These are phyloP conservation scores for Andrena hattorfiana DNA, from an alignment of 2,888 invertebrate genomes.

Conservation along the genomic window DNA sequence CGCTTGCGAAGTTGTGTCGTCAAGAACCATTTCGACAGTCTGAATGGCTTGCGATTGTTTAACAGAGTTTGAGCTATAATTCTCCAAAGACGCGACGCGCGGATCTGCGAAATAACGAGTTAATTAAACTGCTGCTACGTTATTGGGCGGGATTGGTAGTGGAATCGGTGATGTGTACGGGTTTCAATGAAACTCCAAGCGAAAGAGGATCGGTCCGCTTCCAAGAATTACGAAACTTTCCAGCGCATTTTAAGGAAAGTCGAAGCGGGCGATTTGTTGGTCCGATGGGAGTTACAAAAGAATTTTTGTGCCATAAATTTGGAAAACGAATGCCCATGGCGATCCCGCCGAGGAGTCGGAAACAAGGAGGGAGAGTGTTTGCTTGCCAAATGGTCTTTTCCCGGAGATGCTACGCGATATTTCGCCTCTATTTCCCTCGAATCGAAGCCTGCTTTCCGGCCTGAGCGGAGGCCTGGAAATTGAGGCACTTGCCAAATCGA, in stretches of 20 bases:
- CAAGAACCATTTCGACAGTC: neutral
- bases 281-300: constrained; percentile 19
- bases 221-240: constrained; percentile 5
- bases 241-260: neutral
- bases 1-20: neutral
- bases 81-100: neutral
- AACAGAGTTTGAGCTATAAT: neutral
- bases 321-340: constrained; percentile 5
- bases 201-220: neutral
- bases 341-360: constrained; percentile 13
- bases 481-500: constrained; percentile 2
- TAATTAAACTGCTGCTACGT: neutral
- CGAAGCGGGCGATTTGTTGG: constrained; percentile 12
- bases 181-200: neutral
- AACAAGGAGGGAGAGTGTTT: neutral
- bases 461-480: neutral
- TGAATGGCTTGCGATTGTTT: neutral
- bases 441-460: neutral
- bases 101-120: neutral
- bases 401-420: neutral
- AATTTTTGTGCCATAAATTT: constrained; percentile 19
- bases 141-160: neutral
- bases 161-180: neutral
- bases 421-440: neutral
- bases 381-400: constrained; percentile 8